Evolutionary conservation across 2,113 vertebrate genomes (phyloP), one percentile per base, ranked within the genome.

Genomic region (Hipposideros armiger): DNA sequence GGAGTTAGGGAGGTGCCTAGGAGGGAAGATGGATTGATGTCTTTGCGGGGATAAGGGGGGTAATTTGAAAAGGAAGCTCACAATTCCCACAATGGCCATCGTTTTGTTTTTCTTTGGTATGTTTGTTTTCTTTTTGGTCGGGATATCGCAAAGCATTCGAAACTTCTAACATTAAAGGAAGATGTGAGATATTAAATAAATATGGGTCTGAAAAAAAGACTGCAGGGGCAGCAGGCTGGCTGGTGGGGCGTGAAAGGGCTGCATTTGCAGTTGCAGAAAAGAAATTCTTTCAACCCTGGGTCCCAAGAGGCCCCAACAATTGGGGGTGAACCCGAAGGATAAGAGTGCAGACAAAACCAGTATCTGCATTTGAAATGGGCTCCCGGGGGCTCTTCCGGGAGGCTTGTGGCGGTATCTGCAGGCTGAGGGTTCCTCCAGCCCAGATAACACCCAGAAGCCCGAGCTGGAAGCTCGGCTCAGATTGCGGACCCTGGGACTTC

Each of bases 331-430:
- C 50, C 26, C 24, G 0, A 60, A 78, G 72, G 40, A 42, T 60
- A 90, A 26, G 83, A 69, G 1, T 0, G 72, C 82, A 50, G 69
- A 96, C 97, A 97, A 96, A 96, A 60, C 70, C 90, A 58, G 50
- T 42, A 69, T 92, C 96, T 96, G 94, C 96, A 56, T 96, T 91
- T 90, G 94, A 95, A 97, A 92, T 13, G 36, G 62, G 24, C 58
- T 80, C 87, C 72, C 7, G 5, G 67, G 58, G 60, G 42, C 80
- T 95, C 40, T 30, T 40, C 30, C 0, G 52, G 26, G 47, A 93
- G 90, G 32, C 24, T 0, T 3, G 50, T 0, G 14, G 90, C 1
- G 13, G 67, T 20, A 85, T 77, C 92, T n/a, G 78, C 84, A 8
- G 1, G 20, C 80, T 7, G 36, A 36, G 6, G 36, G 22, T 76